Base-by-base conservation (phyloP, 2,888 invertebrate genomes). In the Plusia festucae region DNA sequence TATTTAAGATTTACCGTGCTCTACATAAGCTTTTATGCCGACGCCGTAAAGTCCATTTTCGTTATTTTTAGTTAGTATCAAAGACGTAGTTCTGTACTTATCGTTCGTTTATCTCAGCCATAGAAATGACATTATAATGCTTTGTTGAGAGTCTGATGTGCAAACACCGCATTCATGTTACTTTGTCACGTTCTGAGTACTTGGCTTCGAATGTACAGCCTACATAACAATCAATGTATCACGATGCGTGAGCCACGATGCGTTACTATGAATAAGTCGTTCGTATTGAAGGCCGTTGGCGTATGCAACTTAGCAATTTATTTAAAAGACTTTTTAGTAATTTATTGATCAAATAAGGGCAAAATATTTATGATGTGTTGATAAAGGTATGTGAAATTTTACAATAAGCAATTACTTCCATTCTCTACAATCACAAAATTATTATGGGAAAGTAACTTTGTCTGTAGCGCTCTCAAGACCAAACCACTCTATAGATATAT, bases 181-280 rank as follows among this genome's bases (percentile, higher is more conserved):
- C 46, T 49, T 49, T 49, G 46, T 49, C 46, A 49, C 46, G 46
- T 49, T 49, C 46, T 11, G 7, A 20, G 46, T 49, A 24, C 53
- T 44, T 53, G 46, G 53, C 53, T 32, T 44, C 53, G 53, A 54
- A 53, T 44, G 52, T 63, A 56, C 51, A 20, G 46, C 46, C 46
- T 49, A 49, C 46, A 49, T 49, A 49, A 49, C 46, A 20, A 49
- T 49, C 46, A 11, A 49, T 20, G 46, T 49, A 18, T 2, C 46
- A 11, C 46, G 46, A 49, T 20, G 46, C 18, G 46, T 49, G 20
- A 49, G 20, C 46, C 46, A 49, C 46, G 46, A 49, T 20, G 46
- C 18, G 11, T 49, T 40, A 15, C 46, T 18, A 49, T 49, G 46
- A 49, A 49, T 49, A 49, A 18, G 16, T 44, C 18, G 46, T 16